These are phyloP conservation scores for Panulirus ornatus DNA, from an alignment of 1,140 invertebrate species.

Conservation along the genomic window DNA sequence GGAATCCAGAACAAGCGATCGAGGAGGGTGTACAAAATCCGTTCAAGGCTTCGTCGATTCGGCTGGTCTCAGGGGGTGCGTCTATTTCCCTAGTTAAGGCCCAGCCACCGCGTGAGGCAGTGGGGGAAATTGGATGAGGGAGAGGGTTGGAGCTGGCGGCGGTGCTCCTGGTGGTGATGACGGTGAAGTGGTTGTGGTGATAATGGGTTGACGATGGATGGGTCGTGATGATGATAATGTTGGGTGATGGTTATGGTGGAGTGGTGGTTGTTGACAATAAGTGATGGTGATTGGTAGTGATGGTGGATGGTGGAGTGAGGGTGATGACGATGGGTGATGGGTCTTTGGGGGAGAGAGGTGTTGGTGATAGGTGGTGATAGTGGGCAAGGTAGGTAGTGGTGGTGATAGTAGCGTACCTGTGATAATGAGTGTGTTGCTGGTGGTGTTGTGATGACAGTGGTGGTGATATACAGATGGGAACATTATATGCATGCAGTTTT, in stretches of 20 bases:
- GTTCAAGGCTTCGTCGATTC: not conserved
- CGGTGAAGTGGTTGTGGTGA: not conserved
- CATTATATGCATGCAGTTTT: no score
- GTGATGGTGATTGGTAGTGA: no score
- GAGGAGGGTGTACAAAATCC: not conserved
- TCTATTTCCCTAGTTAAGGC: not conserved
- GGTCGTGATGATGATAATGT: no score
- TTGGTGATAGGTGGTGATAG: not conserved
- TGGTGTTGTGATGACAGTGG: not conserved
- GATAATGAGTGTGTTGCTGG: not conserved
- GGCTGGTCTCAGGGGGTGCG: not conserved
- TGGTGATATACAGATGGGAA: no score
- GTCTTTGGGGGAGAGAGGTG: not conserved
- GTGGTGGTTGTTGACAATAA: no score
- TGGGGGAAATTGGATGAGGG: not conserved
- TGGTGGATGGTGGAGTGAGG: no score
- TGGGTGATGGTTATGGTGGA: no score
- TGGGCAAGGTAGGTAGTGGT: conserved; percentile 11
- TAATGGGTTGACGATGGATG: not conserved
- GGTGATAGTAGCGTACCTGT: not conserved
- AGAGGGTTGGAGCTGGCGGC: not conserved
- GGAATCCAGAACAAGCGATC: not conserved
- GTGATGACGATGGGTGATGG: not conserved
- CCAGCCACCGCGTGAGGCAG: not conserved
- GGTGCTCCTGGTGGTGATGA: not conserved